These are phyloP conservation scores for Euthynnus affinis DNA, from an alignment of 2,797 vertebrate genomes.

Conservation along the genomic window DNA sequence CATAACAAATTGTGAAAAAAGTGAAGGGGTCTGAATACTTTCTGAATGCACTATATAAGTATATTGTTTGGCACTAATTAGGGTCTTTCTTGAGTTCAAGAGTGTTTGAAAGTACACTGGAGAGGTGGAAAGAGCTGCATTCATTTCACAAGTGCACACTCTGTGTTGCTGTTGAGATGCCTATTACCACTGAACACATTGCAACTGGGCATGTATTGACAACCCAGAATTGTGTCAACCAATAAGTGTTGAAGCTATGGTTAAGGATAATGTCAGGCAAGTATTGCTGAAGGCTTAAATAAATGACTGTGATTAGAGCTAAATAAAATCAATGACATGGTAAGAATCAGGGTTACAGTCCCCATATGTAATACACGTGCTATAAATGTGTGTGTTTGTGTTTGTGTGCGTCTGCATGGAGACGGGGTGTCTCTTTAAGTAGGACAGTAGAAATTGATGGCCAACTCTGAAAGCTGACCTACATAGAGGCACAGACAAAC, in stretches of 20 bases:
- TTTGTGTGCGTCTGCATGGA: slow-evolving; percentile 58
- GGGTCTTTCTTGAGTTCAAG: slow-evolving; percentile 58
- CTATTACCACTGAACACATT: slow-evolving; percentile 38
- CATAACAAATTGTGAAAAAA: too few species aligned
- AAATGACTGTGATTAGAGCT: slow-evolving; percentile 36
- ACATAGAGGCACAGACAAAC: slow-evolving; percentile 87
- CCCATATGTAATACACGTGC: slow-evolving; percentile 46
- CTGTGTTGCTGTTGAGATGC: slow-evolving; percentile 36
- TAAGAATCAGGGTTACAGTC: slow-evolving; percentile 17
- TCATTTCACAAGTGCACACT: slow-evolving; percentile 44
- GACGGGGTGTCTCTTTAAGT: slow-evolving; percentile 80
- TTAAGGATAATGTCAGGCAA: not conserved
- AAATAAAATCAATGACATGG: slow-evolving; percentile 37
- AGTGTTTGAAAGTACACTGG: slow-evolving; percentile 53
- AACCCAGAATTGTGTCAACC: slow-evolving; percentile 11
- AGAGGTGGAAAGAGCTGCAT: slow-evolving; percentile 50
- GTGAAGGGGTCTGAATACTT: too few species aligned
- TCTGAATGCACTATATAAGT: slow-evolving; percentile 37
- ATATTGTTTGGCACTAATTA: slow-evolving; percentile 77
- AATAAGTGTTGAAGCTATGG: not conserved
- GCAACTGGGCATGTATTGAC: slow-evolving; percentile 11
- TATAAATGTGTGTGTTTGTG: slow-evolving; percentile 24
- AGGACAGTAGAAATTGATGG: slow-evolving; percentile 89
- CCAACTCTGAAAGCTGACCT: slow-evolving; percentile 87
- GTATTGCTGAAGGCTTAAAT: slow-evolving; percentile 26